These are phyloP conservation scores for Gymnoscelis rufifasciata DNA, from an alignment of 2,888 invertebrate genomes.

Conservation along the genomic window DNA sequence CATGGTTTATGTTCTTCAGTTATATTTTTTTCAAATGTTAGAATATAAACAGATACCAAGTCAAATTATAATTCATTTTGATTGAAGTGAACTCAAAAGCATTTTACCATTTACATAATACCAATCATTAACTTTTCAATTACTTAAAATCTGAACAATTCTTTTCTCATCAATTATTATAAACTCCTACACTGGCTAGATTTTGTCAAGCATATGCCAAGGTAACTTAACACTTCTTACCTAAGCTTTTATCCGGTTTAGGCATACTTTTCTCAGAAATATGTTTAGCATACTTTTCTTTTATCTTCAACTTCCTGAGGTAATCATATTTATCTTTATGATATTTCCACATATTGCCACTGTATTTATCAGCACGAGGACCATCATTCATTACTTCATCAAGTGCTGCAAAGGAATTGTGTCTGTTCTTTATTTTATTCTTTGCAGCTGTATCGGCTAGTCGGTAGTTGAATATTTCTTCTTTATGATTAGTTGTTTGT, in stretches of 20 bases:
- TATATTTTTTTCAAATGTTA: too few relatives aligned
- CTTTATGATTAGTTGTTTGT: conserved; percentile 39
- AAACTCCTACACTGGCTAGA: too few relatives aligned
- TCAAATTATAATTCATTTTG: too few relatives aligned
- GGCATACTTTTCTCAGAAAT: conserved; percentile 44
- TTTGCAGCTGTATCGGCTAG: conserved; percentile 55
- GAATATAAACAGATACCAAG: too few relatives aligned
- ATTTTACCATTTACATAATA: too few relatives aligned
- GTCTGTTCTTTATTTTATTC: conserved; percentile 63
- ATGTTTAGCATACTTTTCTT: conserved; percentile 58
- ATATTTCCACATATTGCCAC: conserved; percentile 57
- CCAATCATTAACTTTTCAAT: too few relatives aligned
- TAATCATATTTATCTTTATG: conserved; percentile 47
- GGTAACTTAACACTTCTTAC: conserved; percentile 30
- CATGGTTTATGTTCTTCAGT: too few relatives aligned
- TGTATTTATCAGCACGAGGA: conserved; percentile 42
- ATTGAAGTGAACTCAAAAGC: too few relatives aligned
- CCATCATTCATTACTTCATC: conserved; percentile 57
- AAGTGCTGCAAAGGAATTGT: conserved; percentile 65
- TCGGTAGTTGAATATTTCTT: conserved; percentile 50
- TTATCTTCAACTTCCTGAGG: conserved; percentile 50
- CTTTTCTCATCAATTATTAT: too few relatives aligned
- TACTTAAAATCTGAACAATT: too few relatives aligned
- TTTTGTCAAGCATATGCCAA: too few relatives aligned
- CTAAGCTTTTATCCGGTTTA: conserved; percentile 48